Conservation (phyloP, 2,888 invertebrate species). For the Entomobrya proxima region DNA sequence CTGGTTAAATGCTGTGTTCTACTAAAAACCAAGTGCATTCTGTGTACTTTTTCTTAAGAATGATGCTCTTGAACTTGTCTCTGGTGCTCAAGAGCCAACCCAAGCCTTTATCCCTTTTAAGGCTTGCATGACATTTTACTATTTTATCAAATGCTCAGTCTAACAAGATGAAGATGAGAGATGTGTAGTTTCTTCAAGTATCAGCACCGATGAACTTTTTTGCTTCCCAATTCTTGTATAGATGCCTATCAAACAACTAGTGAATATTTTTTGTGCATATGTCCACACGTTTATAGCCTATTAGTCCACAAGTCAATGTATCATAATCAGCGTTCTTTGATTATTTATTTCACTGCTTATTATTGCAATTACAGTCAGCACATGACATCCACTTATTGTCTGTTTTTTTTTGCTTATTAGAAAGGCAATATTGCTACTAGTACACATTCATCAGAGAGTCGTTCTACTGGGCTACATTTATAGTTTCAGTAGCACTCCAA, state of each 20-base stretch:
- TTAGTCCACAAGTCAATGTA: constrained; percentile 25
- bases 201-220: not conserved
- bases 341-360: constrained; percentile 6
- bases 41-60: too few relatives aligned
- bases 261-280: not conserved
- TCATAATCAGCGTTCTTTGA: not conserved
- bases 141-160: not conserved
- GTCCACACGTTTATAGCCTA: not conserved
- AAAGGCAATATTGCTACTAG: not conserved
- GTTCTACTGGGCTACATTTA: not conserved
- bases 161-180: not conserved
- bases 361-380: not conserved
- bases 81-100: not conserved
- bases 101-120: constrained; percentile 48
- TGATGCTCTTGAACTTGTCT: constrained; percentile 75
- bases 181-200: too few relatives aligned
- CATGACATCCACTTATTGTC: not conserved
- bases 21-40: constrained; percentile 7
- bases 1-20: constrained; percentile 38
- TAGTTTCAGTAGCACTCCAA: not conserved
- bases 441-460: not conserved
- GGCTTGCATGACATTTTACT: constrained; percentile 32
- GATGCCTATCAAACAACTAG: not conserved
- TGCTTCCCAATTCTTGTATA: constrained; percentile 28
- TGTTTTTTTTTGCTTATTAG: not conserved